These are phyloP conservation scores for Hypothenemus hampei DNA, from an alignment of 1,140 invertebrate species.

Conservation along the genomic window DNA sequence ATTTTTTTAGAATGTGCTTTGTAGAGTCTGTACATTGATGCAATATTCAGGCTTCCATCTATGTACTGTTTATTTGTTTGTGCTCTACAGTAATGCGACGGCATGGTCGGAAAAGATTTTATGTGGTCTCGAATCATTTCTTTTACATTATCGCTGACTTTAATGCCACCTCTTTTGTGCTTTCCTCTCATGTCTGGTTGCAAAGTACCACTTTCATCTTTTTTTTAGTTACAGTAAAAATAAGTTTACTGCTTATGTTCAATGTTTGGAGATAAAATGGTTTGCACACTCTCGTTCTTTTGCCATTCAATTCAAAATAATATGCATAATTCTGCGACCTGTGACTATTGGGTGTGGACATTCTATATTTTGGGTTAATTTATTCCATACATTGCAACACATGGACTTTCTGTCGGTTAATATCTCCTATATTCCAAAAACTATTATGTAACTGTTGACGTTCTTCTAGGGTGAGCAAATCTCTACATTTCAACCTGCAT, in stretches of 20 bases:
- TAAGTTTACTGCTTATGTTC: not conserved
- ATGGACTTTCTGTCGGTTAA: not conserved
- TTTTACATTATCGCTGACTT: slow-evolving; percentile 13
- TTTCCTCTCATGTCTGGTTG: slow-evolving; percentile 7
- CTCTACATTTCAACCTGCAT: not conserved
- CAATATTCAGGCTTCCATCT: slow-evolving; percentile 37
- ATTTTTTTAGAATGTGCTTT: slow-evolving; percentile 13
- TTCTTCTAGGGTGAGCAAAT: not conserved
- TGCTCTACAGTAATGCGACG: slow-evolving; percentile 9
- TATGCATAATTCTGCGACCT: not conserved
- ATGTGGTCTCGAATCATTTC: slow-evolving; percentile 6
- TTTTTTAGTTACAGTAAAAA: slow-evolving; percentile 3
- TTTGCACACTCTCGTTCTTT: not conserved
- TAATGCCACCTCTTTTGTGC: slow-evolving; percentile 9
- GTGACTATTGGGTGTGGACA: not conserved
- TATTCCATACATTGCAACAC: slow-evolving; percentile 4
- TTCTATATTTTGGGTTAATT: slow-evolving; percentile 1
- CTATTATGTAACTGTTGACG: not conserved
- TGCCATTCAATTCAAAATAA: not conserved
- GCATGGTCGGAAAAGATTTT: slow-evolving; percentile 5
- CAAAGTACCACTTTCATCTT: not conserved
- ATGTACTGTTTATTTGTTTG: slow-evolving; percentile 28
- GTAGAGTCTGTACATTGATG: slow-evolving; percentile 33
- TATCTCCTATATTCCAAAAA: slow-evolving; percentile 1
- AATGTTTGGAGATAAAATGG: not conserved